A percentile compares a stretch with the other conserved stretches of the same genome.
These are phyloP conservation scores for Lasioglossum pauxillum DNA, from an alignment of 2,888 invertebrate genomes.

Conservation along the genomic window DNA sequence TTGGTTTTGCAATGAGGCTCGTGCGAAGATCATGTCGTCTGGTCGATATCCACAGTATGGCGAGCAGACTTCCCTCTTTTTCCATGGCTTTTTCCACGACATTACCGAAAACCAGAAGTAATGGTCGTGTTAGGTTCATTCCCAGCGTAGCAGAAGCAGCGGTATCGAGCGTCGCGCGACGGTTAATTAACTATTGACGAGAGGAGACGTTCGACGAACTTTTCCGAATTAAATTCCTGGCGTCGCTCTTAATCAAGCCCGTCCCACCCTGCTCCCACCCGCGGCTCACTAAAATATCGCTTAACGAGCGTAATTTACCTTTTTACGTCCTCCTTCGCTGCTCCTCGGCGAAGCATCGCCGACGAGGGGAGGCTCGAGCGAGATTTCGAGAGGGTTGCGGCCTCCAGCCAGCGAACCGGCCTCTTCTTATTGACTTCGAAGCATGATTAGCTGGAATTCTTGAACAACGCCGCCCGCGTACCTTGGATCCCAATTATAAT, in stretches of 20 bases:
- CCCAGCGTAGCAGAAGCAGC: neutral
- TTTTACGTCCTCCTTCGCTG: constrained; percentile 15
- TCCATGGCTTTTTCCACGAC: neutral
- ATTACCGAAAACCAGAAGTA: constrained; percentile 9
- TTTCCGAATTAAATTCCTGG: constrained; percentile 24
- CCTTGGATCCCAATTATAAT: constrained; percentile 2
- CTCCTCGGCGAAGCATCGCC: neutral
- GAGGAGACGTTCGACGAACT: constrained; percentile 27
- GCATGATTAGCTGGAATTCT: constrained; percentile 1
- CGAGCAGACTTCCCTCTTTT: neutral
- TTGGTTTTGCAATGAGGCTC: too few species aligned
- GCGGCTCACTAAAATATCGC: constrained; percentile 11
- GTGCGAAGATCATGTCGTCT: too few species aligned
- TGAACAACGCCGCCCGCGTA: neutral
- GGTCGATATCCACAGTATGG: neutral
- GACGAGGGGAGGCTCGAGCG: neutral
- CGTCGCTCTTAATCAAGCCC: constrained; percentile 24
- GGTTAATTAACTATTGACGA: constrained; percentile 47
- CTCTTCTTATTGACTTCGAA: constrained; percentile 11
- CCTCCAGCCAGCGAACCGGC: neutral
- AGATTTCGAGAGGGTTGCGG: constrained; percentile 19
- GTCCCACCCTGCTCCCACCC: neutral
- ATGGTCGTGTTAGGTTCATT: neutral
- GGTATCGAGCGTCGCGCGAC: neutral
- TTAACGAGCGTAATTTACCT: constrained; percentile 17